phyloP scores from a whole-genome alignment of 2,113 vertebrate species.

The Nothobranchius kuhntae region DNA sequence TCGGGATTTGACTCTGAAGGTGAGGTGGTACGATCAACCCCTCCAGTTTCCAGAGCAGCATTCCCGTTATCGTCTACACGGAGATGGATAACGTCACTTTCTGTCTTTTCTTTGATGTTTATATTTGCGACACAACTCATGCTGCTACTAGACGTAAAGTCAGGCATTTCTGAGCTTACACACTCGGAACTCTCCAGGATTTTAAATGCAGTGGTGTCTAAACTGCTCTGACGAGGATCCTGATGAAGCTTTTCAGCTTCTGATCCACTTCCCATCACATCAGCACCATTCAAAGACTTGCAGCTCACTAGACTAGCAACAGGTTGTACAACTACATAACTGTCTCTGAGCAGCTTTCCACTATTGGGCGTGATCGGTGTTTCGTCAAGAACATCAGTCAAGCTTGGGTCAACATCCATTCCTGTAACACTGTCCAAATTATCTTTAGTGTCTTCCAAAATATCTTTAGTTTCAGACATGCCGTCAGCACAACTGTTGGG shows the following conservation, averaged over 20 bases:
- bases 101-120: conserved; percentile 6
- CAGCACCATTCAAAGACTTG: background rate
- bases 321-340: background rate
- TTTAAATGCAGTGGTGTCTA: background rate
- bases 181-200: background rate
- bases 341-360: conserved; percentile 1
- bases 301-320: background rate
- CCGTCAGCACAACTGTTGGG: background rate
- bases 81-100: conserved; percentile 4
- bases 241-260: conserved; percentile 1
- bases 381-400: background rate
- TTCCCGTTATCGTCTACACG: background rate
- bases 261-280: background rate
- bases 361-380: background rate
- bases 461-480: conserved; percentile 16
- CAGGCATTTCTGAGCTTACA: conserved; percentile 1
- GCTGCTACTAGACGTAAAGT: conserved; percentile 7
- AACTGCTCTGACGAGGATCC: conserved; percentile 11
- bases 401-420: conserved; percentile 30
- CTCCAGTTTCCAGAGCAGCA: background rate
- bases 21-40: background rate
- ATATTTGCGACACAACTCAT: background rate
- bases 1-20: background rate
- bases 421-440: background rate
- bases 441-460: background rate